Percentiles rank a stretch among this genome's conserved stretches.
Conservation (phyloP, 2,113 vertebrate genomes). For the Nerophis ophidion region DNA sequence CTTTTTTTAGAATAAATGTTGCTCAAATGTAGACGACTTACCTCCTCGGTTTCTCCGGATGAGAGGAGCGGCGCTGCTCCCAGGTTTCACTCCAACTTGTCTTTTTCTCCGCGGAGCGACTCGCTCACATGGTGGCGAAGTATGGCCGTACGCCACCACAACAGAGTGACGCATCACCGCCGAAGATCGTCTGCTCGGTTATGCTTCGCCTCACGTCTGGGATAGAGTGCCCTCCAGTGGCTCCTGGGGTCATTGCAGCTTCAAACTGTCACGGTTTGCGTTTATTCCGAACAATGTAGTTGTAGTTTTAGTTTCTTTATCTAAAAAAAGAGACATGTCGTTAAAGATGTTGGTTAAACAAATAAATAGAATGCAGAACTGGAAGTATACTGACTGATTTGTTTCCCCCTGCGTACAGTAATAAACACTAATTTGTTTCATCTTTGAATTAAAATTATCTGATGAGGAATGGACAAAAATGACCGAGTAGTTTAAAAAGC, state of each 20-base stretch:
- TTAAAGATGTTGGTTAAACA: too few species aligned
- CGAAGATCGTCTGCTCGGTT: constrained; percentile 25
- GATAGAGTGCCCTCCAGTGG: neutral
- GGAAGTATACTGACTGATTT: too few species aligned
- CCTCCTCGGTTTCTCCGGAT: neutral
- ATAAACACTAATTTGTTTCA: too few species aligned
- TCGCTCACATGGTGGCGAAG: neutral
- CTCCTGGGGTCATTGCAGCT: neutral
- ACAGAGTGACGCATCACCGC: constrained; percentile 11
- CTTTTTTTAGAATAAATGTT: too few species aligned
- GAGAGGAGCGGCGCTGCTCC: neutral
- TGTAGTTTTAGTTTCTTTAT: too few species aligned
- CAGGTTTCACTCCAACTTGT: neutral
- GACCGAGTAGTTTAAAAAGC: too few species aligned
- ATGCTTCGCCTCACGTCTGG: neutral
- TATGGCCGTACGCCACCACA: neutral
- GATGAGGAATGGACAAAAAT: too few species aligned
- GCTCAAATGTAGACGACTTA: neutral
- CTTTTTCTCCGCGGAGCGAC: neutral
- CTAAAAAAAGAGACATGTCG: too few species aligned
- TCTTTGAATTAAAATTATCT: too few species aligned
- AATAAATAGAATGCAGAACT: too few species aligned
- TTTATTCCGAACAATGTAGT: too few species aligned
- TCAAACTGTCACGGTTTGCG: neutral
- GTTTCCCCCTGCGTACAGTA: too few species aligned